Base-by-base conservation (phyloP, 2,888 invertebrate species). In the Adineta ricciae region DNA sequence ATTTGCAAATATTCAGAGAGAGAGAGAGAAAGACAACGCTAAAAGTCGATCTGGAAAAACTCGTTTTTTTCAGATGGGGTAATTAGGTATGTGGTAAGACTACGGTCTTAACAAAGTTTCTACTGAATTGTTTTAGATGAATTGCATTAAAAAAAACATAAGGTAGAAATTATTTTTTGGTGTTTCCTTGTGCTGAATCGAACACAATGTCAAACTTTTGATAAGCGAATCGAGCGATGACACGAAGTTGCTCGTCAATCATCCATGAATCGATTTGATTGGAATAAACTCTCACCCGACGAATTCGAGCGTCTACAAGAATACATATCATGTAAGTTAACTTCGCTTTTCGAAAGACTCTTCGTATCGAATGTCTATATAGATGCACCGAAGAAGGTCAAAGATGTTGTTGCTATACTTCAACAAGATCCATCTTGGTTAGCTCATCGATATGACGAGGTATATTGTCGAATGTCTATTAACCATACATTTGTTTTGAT, bases 251-350 rank as follows among this genome's bases (percentile, higher is more conserved):
- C 32, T 27, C 32, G 32, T 32, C 64, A 27, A 64, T 64, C 32
- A 64, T 64, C 64, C 64, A 78, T 78, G 78, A 78, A 41, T 41
- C 78, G 78, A 78, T 78, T 78, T 78, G 41, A 78, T 78, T 96
- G 96, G 96, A 95, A 96, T 91, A 96, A 96, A 92, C 93, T 96
- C 88, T 96, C 96, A 87, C 96, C 96, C 24, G 94, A 94, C 86
- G 96, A 96, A 92, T 96, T 96, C 90, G 94, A 95, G 91, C 95
- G 95, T 91, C 93, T 96, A 56, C 96, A 96, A 91, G 96, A 96
- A 90, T 93, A 96, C 89, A 94, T 95, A 85, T 94, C 95, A 88
- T 96, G 96, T 96, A 92, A 95, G 95, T 94, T 84, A 32, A 19
- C 27, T 64, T 1, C 19, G 14, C 32, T 64, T 64, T 4, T 19